phyloP scores from a whole-genome alignment of 2,113 vertebrate species.

The Eudyptes chrysolophus region DNA sequence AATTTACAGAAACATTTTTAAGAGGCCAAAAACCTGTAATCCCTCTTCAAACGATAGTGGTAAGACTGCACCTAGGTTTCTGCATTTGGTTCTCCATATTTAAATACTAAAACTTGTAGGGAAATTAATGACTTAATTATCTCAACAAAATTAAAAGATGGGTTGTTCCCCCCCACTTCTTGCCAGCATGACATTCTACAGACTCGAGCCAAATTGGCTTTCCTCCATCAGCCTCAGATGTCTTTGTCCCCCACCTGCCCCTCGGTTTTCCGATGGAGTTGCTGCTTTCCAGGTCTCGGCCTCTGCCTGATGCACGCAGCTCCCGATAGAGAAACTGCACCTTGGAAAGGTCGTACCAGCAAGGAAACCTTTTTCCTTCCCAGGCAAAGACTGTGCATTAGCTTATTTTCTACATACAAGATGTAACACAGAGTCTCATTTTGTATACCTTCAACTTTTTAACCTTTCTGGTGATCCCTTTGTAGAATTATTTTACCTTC shows the following conservation, averaged over 20 bases:
- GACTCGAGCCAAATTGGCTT: not conserved
- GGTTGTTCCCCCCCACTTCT: too few relatives aligned
- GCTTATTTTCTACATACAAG: not conserved
- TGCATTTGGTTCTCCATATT: not conserved
- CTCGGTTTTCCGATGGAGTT: rapidly evolving
- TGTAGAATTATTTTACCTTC: not conserved
- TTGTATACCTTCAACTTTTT: not conserved
- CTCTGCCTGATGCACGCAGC: not conserved
- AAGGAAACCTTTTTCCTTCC: not conserved
- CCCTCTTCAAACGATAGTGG: not conserved
- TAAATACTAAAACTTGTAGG: not conserved
- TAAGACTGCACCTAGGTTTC: not conserved
- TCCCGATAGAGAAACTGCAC: rapidly evolving
- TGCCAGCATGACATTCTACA: too few relatives aligned
- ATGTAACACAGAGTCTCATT: not conserved
- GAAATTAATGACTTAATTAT: not conserved
- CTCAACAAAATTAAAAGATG: not conserved
- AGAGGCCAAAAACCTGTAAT: not conserved
- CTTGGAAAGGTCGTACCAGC: rapidly evolving
- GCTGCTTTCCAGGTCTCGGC: not conserved
- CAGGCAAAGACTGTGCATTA: rapidly evolving
- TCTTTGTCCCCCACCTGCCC: not conserved
- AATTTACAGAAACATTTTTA: not conserved
- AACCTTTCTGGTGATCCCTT: not conserved
- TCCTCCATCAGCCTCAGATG: not conserved